These are phyloP conservation scores for Dinomys branickii DNA, from an alignment of 2,113 vertebrate species.

Conservation along the genomic window DNA sequence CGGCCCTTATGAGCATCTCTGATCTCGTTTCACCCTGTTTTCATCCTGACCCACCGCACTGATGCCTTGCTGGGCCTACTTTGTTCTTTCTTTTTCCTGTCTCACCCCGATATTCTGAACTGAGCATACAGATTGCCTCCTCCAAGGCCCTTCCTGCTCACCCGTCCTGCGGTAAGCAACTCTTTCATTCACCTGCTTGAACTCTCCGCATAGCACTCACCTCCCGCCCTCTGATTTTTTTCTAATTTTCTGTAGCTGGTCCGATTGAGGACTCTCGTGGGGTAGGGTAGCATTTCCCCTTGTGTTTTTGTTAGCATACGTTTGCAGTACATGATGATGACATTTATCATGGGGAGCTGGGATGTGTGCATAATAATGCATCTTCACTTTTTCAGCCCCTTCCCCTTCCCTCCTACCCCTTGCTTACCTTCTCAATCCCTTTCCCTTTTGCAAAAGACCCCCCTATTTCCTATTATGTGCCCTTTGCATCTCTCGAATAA, in stretches of 20 bases:
- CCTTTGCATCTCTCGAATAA: background rate
- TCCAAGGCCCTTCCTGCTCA: background rate
- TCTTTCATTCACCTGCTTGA: background rate
- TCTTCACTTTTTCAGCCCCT: background rate
- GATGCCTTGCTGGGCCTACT: background rate
- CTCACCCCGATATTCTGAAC: background rate
- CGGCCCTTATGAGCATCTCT: background rate
- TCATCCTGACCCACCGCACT: background rate
- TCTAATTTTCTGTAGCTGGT: constrained; percentile 1
- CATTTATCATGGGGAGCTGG: background rate
- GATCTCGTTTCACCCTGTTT: background rate
- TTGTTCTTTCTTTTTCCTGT: background rate
- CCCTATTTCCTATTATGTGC: background rate
- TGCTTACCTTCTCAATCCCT: background rate
- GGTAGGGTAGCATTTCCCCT: background rate
- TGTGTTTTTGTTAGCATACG: background rate
- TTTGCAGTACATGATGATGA: background rate
- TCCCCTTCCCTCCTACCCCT: background rate
- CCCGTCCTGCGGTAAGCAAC: background rate
- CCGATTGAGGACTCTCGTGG: background rate
- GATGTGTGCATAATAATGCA: background rate
- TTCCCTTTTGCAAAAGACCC: background rate
- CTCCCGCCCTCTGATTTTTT: background rate
- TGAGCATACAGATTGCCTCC: background rate
- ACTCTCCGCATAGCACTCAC: background rate